Evolutionary conservation across 2,888 invertebrate genomes (phyloP).

Genomic region (Pterostichus madidus): DNA sequence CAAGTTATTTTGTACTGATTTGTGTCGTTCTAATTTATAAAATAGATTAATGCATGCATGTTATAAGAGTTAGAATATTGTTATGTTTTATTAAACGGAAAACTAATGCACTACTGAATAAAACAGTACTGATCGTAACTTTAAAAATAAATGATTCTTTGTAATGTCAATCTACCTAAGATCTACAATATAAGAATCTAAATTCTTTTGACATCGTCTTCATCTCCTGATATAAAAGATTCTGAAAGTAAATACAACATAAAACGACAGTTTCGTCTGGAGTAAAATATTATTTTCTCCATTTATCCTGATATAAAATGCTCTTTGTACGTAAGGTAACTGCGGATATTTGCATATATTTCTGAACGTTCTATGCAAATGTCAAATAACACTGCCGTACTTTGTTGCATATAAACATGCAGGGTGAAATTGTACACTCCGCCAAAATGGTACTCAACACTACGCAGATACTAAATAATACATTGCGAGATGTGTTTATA

Average conservation of each 20-base stretch:
- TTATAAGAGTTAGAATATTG: no score
- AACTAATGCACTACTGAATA: no score
- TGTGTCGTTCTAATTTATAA: no score
- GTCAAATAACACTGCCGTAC: constrained; percentile 21
- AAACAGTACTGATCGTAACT: no score
- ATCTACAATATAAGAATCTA: no score
- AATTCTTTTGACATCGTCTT: no score
- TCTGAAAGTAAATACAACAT: background rate
- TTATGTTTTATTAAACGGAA: no score
- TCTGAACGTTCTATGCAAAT: constrained; percentile 46
- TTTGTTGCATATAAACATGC: constrained; percentile 30
- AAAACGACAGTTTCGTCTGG: background rate
- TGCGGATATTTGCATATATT: constrained; percentile 47
- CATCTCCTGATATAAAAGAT: no score
- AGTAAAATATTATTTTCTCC: constrained; percentile 37
- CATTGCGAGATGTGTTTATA: background rate
- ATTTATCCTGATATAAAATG: constrained; percentile 51
- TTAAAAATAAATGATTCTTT: no score
- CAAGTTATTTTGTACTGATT: no score
- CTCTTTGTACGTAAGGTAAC: constrained; percentile 31
- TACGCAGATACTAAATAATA: background rate
- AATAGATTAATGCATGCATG: no score
- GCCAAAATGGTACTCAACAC: background rate
- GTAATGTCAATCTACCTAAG: no score
- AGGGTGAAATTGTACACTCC: background rate